These are phyloP conservation scores for Lithobates pipiens DNA, from an alignment of 2,797 vertebrate species.

Conservation along the genomic window DNA sequence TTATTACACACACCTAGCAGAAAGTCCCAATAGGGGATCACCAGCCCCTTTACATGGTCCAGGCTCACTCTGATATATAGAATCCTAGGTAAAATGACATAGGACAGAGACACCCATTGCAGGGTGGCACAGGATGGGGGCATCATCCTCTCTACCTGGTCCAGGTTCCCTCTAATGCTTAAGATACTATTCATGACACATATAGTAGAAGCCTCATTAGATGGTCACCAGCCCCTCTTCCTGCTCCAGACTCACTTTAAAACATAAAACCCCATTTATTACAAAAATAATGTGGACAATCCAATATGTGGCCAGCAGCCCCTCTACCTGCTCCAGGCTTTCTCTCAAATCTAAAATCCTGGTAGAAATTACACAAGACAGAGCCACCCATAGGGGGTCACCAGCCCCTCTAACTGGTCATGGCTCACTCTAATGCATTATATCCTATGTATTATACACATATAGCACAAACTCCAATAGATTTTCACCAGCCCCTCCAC, in stretches of 20 bases:
- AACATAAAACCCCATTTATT: neutral
- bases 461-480: neutral
- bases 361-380: no score
- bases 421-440: neutral
- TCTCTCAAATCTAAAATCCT: no score
- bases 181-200: neutral
- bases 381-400: neutral
- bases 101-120: no score
- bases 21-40: neutral
- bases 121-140: no score
- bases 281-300: neutral
- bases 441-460: neutral
- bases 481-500: neutral
- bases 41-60: neutral
- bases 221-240: no score
- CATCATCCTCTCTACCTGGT: neutral
- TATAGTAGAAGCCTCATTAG: neutral
- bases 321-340: no score
- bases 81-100: no score
- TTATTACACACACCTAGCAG: no score
- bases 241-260: neutral
- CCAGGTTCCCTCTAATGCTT: neutral
- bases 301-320: neutral
- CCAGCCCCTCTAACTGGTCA: no score
- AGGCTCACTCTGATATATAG: no score